Evolutionary conservation across 2,113 vertebrate genomes (phyloP).

Genomic region (Glaucomys volans): DNA sequence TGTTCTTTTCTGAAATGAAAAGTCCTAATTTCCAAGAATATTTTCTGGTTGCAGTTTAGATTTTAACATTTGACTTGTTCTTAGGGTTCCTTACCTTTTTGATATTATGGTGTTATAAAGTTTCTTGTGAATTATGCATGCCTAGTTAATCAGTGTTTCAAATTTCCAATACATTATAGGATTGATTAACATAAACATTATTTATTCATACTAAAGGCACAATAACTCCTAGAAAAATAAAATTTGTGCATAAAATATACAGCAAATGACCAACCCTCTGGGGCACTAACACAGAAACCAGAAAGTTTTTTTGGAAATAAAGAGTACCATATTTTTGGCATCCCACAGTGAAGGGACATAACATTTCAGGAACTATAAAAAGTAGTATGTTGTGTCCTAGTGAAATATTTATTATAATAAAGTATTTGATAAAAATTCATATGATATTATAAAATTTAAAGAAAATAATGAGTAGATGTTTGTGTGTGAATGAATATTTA

Average conservation of each 20-base stretch:
- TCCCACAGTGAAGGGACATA: neutral
- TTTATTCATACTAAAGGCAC: neutral
- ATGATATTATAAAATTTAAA: neutral
- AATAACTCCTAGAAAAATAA: neutral
- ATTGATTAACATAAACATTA: neutral
- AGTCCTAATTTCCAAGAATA: neutral
- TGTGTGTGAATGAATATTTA: neutral
- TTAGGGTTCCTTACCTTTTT: neutral
- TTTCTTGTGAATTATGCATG: neutral
- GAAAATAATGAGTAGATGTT: neutral
- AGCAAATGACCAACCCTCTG: neutral
- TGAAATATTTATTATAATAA: neutral
- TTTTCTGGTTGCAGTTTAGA: neutral
- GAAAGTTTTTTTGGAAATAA: neutral
- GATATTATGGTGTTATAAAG: neutral
- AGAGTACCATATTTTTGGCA: too few relatives aligned
- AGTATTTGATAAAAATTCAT: neutral
- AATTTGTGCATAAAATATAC: neutral
- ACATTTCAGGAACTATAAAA: neutral
- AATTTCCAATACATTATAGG: neutral
- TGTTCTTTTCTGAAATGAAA: neutral
- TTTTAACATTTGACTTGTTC: neutral
- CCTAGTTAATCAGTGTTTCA: neutral
- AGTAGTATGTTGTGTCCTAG: neutral
- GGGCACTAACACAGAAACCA: neutral